Percentiles rank a stretch among this genome's conserved stretches.
phyloP scores from a whole-genome alignment of 2,888 invertebrate genomes.

The Tubulanus polymorphus region DNA sequence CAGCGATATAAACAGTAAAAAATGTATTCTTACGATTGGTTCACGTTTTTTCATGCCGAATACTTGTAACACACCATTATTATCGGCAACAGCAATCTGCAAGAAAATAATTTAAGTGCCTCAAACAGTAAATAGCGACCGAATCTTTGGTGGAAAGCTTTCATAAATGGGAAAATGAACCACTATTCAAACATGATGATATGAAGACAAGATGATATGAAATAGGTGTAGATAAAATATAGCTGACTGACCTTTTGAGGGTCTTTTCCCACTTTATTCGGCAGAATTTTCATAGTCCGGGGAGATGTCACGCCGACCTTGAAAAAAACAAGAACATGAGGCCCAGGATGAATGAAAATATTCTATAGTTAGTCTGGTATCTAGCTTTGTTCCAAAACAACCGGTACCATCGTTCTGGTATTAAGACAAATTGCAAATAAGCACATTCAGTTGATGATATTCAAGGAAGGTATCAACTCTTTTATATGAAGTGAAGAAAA shows the following conservation, averaged over 20 bases:
- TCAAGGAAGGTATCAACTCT: no score
- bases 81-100: slow-evolving; percentile 79
- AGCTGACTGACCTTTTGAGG: slow-evolving; percentile 61
- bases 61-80: slow-evolving; percentile 77
- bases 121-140: no score
- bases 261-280: slow-evolving; percentile 62
- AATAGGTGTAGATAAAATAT: not conserved
- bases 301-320: slow-evolving; percentile 58
- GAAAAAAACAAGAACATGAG: slow-evolving; percentile 11
- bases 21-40: slow-evolving; percentile 35
- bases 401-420: no score
- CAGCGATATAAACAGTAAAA: not conserved
- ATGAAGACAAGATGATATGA: slow-evolving; percentile 12
- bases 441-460: no score
- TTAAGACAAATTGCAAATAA: no score
- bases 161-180: no score
- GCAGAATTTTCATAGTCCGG: slow-evolving; percentile 74
- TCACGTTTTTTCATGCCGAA: slow-evolving; percentile 65
- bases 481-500: no score
- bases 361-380: no score
- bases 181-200: not conserved
- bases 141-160: no score
- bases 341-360: no score
- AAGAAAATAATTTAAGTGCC: no score
- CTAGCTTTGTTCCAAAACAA: no score